A percentile compares a stretch with the other conserved stretches of the same genome.
phyloP scores from a whole-genome alignment of 2,113 vertebrate species.

The Colistium nudipinnis region DNA sequence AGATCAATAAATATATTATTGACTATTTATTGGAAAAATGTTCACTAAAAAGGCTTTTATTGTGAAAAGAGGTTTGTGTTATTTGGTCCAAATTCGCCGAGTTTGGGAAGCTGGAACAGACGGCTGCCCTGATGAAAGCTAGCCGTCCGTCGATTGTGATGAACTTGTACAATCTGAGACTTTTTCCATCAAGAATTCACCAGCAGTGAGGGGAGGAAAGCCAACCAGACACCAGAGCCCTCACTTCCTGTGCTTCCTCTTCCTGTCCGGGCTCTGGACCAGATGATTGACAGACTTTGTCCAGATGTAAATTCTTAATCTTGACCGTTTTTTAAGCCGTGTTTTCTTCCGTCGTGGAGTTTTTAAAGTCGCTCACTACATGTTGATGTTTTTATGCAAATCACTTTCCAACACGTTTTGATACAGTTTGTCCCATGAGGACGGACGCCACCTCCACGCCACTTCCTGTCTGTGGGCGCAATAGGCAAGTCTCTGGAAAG shows the following conservation, averaged over 20 bases:
- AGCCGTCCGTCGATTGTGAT: neutral
- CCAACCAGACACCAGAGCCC: neutral
- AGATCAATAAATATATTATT: neutral
- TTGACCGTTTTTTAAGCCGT: conserved; percentile 32
- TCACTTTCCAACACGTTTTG: neutral
- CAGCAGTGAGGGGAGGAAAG: neutral
- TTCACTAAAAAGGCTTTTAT: neutral
- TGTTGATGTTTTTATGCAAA: conserved; percentile 4
- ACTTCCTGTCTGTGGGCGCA: too few species aligned
- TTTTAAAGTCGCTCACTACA: conserved; percentile 41
- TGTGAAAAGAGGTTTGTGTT: too few species aligned
- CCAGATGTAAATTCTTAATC: conserved; percentile 17
- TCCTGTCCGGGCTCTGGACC: neutral
- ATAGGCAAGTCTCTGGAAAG: too few species aligned
- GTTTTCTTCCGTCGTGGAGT: conserved; percentile 9
- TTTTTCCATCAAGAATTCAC: neutral
- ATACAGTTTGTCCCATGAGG: too few species aligned
- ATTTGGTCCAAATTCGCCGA: too few species aligned
- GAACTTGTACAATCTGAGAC: conserved; percentile 20
- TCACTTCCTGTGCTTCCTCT: conserved; percentile 4
- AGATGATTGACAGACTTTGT: neutral
- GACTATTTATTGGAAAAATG: neutral
- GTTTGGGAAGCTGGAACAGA: neutral
- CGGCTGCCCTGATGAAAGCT: too few species aligned
- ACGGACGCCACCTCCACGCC: too few species aligned